Evolutionary conservation across 23 tunicate species (phyloP).

Genomic region (Halocynthia roretzi): DNA sequence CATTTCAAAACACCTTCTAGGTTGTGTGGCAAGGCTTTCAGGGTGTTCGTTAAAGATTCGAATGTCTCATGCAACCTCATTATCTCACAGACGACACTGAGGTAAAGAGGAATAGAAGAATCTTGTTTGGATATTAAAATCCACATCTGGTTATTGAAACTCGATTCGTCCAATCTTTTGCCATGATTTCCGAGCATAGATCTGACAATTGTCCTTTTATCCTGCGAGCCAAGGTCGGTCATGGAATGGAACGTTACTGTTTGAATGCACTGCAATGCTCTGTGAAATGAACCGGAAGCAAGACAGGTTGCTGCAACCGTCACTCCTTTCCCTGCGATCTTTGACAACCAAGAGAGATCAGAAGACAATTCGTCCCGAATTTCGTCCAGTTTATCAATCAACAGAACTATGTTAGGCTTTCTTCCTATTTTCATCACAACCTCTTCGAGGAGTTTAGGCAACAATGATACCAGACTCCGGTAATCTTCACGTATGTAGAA

Average conservation of each 20-base stretch:
- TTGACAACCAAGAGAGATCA: slow-evolving; percentile 2
- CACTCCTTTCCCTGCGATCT: not conserved
- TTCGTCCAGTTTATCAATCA: slow-evolving; percentile 11
- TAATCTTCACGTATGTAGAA: not conserved
- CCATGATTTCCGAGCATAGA: slow-evolving; percentile 13
- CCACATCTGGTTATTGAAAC: slow-evolving; percentile 18
- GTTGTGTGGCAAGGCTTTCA: slow-evolving; percentile 17
- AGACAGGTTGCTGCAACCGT: slow-evolving; percentile 11
- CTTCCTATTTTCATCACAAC: too few relatives aligned
- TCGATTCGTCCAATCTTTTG: slow-evolving; percentile 22
- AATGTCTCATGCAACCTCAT: slow-evolving; percentile 17
- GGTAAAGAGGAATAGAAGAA: slow-evolving; percentile 6
- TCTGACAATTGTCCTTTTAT: slow-evolving; percentile 14
- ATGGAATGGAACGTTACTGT: not conserved
- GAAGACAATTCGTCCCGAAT: not conserved
- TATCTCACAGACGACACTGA: slow-evolving; percentile 7
- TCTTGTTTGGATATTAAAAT: slow-evolving; percentile 9
- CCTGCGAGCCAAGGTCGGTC: not conserved
- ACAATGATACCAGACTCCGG: slow-evolving; percentile 1
- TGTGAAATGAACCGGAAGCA: not conserved
- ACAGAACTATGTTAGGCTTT: not conserved
- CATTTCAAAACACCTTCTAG: not conserved
- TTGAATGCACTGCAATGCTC: slow-evolving; percentile 6
- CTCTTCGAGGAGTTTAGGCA: slow-evolving; percentile 2
- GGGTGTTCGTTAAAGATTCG: slow-evolving; percentile 11